Conservation (phyloP, 2,888 invertebrate genomes). For the Mythimna loreyi region DNA sequence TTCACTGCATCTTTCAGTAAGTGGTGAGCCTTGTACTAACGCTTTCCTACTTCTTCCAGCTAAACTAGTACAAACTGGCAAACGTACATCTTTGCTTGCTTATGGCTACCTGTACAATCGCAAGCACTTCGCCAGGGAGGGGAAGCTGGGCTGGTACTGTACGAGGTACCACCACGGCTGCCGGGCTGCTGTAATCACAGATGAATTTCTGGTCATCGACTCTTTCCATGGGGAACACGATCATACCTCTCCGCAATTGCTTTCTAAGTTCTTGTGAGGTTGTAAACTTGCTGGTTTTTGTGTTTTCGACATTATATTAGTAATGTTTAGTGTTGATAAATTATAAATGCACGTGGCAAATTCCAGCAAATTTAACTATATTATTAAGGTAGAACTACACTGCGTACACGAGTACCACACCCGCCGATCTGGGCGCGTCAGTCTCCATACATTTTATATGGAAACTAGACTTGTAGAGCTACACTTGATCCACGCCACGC, state of each 20-base stretch:
- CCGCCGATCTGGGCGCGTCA: too few species aligned
- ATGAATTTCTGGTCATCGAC: conserved; percentile 15
- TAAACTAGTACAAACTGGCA: conserved; percentile 11
- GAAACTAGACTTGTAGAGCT: too few species aligned
- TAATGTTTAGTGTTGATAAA: not conserved
- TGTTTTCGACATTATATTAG: not conserved
- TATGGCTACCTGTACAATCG: conserved; percentile 35
- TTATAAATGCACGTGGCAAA: too few species aligned
- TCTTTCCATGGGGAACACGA: conserved; percentile 28
- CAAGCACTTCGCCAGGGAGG: conserved; percentile 7
- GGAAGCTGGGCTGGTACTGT: conserved; percentile 41
- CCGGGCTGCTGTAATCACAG: conserved; percentile 45
- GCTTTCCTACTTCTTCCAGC: conserved; percentile 21
- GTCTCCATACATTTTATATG: too few species aligned
- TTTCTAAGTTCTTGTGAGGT: conserved; percentile 7
- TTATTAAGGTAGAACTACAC: too few species aligned
- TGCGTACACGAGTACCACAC: too few species aligned
- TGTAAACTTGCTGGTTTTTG: not conserved
- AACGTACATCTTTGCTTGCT: conserved; percentile 33
- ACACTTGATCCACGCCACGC: too few species aligned
- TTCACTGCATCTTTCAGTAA: too few species aligned
- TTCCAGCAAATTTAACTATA: too few species aligned
- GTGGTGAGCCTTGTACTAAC: not conserved
- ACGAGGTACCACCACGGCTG: conserved; percentile 44
- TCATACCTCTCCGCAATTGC: conserved; percentile 14